Base-by-base conservation (phyloP, 1,140 invertebrate genomes). In the Parasteatoda tepidariorum region DNA sequence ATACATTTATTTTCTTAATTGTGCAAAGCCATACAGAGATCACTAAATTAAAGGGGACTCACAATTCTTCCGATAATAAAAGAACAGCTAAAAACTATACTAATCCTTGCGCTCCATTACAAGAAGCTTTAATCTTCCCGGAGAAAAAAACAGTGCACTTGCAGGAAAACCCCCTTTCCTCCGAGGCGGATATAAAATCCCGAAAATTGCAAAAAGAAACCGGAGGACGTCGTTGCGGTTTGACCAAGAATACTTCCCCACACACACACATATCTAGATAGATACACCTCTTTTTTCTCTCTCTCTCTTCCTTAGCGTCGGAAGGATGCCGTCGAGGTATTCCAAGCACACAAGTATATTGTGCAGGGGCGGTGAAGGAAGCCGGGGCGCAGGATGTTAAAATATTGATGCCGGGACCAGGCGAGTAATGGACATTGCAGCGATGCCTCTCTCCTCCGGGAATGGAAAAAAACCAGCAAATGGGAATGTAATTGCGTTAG, bases 401-500 rank as follows among this genome's bases (percentile, higher is more conserved):
- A 83, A 83, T 83, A 83, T 83, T 73, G 79, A 83, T 83, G 79
- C 38, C 57, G 70, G 79, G 79, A 73, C 79, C 57, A n/a, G 59
- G 68, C 78, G 64, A 55, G 68, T 83, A 83, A 83, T 83, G 79
- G 79, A 83, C 79, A 83, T 74, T 66, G 55, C 70, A 67, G 33
- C 55, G 18, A 55, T 66, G 26, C 67, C 22, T 2, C 31, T 55
- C 54, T 82, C 67, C 78, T 68, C 2, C 3, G 79, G 61, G 70
- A 71, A 34, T 22, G 79, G 34, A 83, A 78, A 83, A 83, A 83
- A 83, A 62, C 57, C 15, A 74, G 68, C 26, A 83, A 83, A 83
- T 83, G 79, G 79, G 68, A 74, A 73, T 74, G 79, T 83, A 83
- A 83, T 83, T 83, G 79, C 79, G 79, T 83, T 83, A 83, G 79